Percentiles rank a stretch among this genome's conserved stretches.
Evolutionary conservation across 2,113 vertebrate genomes (phyloP).

Genomic region (Brienomyrus brachyistius): DNA sequence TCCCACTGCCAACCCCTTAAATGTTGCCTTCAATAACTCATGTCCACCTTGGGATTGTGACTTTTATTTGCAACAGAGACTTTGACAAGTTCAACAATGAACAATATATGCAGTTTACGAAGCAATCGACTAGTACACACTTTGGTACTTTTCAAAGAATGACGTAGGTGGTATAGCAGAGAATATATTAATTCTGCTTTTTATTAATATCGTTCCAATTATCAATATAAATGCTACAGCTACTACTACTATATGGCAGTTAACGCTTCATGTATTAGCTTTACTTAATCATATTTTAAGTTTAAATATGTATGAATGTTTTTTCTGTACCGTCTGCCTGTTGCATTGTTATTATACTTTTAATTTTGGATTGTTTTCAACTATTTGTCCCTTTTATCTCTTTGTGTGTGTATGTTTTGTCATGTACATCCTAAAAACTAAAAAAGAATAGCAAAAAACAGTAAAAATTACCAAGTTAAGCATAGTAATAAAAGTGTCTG

Average conservation of each 20-base stretch:
- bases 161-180: background rate
- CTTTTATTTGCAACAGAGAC: conserved; percentile 12
- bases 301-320: background rate
- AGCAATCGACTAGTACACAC: background rate
- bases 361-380: conserved; percentile 9
- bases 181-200: conserved; percentile 20
- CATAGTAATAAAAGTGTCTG: conserved; percentile 14
- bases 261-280: conserved; percentile 19
- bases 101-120: conserved; percentile 6
- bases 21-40: background rate
- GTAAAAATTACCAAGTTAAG: conserved; percentile 9
- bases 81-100: background rate
- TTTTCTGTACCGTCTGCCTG: conserved; percentile 10
- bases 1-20: background rate
- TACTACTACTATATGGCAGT: conserved; percentile 21
- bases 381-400: background rate
- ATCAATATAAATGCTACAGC: conserved; percentile 7
- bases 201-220: conserved; percentile 18
- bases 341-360: background rate
- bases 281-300: conserved; percentile 15
- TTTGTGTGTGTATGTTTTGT: conserved; percentile 18
- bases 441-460: background rate
- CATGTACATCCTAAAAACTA: conserved; percentile 4
- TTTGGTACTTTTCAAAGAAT: conserved; percentile 14
- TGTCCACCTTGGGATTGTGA: background rate